Conservation (phyloP, 1,140 invertebrate species). For the Calephelis nemesis region DNA sequence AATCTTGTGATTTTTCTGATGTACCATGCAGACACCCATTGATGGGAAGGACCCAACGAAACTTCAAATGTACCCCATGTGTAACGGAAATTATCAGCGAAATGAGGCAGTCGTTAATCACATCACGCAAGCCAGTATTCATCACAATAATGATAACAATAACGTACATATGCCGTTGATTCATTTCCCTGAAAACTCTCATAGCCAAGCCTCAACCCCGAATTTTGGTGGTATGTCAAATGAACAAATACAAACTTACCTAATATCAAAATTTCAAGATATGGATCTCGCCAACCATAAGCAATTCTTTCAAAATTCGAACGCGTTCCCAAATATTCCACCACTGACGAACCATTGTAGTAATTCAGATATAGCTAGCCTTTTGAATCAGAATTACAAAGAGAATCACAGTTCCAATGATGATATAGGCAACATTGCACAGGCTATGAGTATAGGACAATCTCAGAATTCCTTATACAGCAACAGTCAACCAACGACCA, state of each 20-base stretch:
- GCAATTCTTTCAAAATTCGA: conserved; percentile 60
- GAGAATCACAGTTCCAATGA: conserved; percentile 41
- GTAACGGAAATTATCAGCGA: conserved; percentile 46
- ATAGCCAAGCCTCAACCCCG: conserved; percentile 42
- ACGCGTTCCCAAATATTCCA: conserved; percentile 65
- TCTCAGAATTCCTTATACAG: conserved; percentile 58
- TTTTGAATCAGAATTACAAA: conserved; percentile 47
- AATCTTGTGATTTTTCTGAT: conserved; percentile 6
- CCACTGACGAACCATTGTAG: conserved; percentile 57
- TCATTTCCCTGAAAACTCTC: conserved; percentile 5
- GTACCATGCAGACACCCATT: conserved; percentile 24
- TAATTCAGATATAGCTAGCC: conserved; percentile 49
- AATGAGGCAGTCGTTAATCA: conserved; percentile 59
- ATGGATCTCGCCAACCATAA: conserved; percentile 47
- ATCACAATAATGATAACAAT: conserved; percentile 57
- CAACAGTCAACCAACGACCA: conserved; percentile 43
- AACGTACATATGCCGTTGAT: conserved; percentile 42
- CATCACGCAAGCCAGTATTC: conserved; percentile 42
- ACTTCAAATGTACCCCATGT: conserved; percentile 30
- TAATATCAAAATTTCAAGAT: conserved; percentile 64
- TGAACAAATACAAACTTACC: conserved; percentile 65
- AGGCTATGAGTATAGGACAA: conserved; percentile 57
- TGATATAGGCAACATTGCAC: conserved; percentile 41
- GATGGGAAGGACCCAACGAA: conserved; percentile 37
- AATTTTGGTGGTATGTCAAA: conserved; percentile 57